phyloP scores from a whole-genome alignment of 2,888 invertebrate genomes.

The Charanyca ferruginea region DNA sequence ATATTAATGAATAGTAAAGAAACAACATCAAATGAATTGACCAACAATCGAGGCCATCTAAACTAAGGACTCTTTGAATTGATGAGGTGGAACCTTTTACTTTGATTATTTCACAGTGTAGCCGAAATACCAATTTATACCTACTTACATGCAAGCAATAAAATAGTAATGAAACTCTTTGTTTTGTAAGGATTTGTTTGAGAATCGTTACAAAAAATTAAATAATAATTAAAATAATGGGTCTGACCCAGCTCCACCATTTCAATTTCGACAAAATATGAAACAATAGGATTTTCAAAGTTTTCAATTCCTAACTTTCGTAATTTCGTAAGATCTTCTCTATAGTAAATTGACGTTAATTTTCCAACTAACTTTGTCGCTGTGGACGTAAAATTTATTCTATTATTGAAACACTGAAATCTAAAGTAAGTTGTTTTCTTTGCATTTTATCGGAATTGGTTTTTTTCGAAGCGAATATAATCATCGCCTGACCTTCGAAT shows the following conservation, averaged over 20 bases:
- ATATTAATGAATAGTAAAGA: neutral
- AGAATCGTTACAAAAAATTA: neutral
- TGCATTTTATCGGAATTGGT: constrained; percentile 1
- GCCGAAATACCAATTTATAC: neutral
- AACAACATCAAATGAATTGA: constrained; percentile 9
- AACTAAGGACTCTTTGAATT: neutral
- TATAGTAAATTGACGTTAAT: no score
- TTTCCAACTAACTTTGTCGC: neutral
- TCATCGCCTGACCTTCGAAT: constrained; percentile 12
- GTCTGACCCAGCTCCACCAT: neutral
- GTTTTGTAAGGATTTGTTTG: neutral
- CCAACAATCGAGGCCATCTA: neutral
- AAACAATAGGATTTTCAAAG: neutral
- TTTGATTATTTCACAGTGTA: constrained; percentile 9
- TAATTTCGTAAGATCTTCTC: neutral
- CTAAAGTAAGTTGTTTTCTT: neutral
- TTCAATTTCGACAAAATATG: neutral
- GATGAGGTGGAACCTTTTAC: constrained; percentile 4
- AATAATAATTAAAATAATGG: neutral
- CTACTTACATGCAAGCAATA: neutral
- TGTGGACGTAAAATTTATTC: neutral
- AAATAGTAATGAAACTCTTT: neutral
- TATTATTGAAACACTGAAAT: neutral
- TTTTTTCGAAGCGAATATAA: constrained; percentile 9
- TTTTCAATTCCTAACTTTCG: neutral